Percentiles rank a stretch among this genome's conserved stretches.
phyloP scores from a whole-genome alignment of 2,888 invertebrate genomes.

The Bellardia bayeri region DNA sequence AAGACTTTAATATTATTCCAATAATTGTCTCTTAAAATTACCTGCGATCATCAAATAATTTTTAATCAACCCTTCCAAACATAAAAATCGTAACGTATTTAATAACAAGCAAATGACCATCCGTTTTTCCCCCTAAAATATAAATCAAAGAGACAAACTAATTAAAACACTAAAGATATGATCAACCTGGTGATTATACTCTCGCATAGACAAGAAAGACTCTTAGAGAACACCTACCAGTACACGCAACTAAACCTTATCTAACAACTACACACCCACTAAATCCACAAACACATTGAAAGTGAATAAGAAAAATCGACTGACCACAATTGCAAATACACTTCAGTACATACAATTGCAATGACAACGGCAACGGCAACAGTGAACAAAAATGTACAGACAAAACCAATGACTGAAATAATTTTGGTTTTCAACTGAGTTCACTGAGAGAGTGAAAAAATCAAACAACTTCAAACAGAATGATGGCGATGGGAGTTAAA shows the following conservation, averaged over 20 bases:
- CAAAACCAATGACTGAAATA: slow-evolving; percentile 2
- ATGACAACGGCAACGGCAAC: not conserved
- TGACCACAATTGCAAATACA: slow-evolving; percentile 21
- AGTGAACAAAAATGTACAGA: not conserved
- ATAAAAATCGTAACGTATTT: not conserved
- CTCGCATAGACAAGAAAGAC: not conserved
- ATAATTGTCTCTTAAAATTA: too few species aligned
- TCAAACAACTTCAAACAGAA: not conserved
- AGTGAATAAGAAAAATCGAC: not conserved
- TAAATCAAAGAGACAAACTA: not conserved
- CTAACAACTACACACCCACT: not conserved
- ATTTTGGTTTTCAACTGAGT: not conserved
- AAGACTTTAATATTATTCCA: too few species aligned
- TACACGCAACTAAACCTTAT: not conserved
- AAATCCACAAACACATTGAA: not conserved
- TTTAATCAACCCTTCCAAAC: not conserved
- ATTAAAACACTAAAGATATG: slow-evolving; percentile 18
- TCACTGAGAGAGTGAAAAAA: slow-evolving; percentile 15
- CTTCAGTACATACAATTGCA: not conserved
- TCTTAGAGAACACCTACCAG: not conserved
- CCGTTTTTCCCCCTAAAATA: not conserved
- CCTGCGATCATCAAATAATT: not conserved
- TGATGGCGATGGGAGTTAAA: not conserved
- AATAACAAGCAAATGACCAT: not conserved
- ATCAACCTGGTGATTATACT: slow-evolving; percentile 26